phyloP scores from a whole-genome alignment of 2,888 invertebrate species.

The Patella ulyssiponensis region DNA sequence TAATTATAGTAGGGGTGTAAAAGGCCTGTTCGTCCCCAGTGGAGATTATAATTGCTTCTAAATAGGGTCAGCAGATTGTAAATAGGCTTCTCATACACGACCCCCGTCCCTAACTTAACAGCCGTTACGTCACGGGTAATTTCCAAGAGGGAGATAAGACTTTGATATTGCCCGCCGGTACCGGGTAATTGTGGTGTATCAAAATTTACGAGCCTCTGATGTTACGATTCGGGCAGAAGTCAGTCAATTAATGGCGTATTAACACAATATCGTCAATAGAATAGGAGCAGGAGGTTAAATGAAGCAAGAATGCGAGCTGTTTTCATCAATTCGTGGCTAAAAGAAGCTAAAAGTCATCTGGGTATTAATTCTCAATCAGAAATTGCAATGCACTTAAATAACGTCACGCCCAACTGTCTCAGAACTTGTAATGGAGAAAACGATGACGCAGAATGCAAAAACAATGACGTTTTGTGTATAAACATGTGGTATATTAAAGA shows the following conservation, averaged over 20 bases:
- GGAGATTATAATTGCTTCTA: slow-evolving; percentile 5
- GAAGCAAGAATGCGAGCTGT: not conserved
- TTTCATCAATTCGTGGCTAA: too few relatives aligned
- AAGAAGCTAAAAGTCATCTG: too few relatives aligned
- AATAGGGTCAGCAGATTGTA: slow-evolving; percentile 5
- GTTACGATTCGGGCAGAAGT: not conserved
- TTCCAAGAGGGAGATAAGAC: not conserved
- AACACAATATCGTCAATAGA: not conserved
- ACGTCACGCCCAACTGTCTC: too few relatives aligned
- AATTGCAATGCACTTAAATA: too few relatives aligned
- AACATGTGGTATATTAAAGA: too few relatives aligned
- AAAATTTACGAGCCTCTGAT: not conserved
- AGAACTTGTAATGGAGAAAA: too few relatives aligned
- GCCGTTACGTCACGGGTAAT: slow-evolving; percentile 1
- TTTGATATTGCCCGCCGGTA: slow-evolving; percentile 5
- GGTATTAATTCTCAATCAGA: too few relatives aligned
- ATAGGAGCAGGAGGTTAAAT: not conserved
- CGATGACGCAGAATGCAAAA: too few relatives aligned
- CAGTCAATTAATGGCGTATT: not conserved
- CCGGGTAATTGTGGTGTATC: not conserved
- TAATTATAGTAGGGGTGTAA: not conserved
- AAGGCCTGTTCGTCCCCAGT: not conserved
- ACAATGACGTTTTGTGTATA: too few relatives aligned
- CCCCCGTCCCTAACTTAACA: not conserved
- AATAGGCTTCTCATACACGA: slow-evolving; percentile 6